Evolutionary conservation across 1,140 invertebrate genomes (phyloP), one percentile per base, ranked within the genome.

Genomic region (Trigoniulus corallinus): DNA sequence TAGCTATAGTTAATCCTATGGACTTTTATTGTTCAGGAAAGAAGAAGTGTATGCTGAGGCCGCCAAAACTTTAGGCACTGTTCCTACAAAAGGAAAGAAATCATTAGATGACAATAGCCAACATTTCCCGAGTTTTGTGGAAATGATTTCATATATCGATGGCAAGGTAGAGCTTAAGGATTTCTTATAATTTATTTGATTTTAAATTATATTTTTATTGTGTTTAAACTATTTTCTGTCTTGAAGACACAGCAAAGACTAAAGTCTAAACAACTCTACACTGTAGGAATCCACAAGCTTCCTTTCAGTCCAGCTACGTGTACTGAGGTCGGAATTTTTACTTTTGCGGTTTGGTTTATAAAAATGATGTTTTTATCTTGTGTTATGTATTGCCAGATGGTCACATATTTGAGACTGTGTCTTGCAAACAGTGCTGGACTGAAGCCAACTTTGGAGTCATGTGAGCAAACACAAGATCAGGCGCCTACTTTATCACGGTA

Each of bases 21-120:
- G 46, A 47, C n/a, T 43, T 49, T 57, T 54, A 55, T 56, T 60
- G 62, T 66, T 37, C 57, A 82, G 80, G 24, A 83, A 85, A 67
- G 80, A 82, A 52, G 84, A 87, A 59, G 78, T 87, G 4, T 75
- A 75, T 52, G 67, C 69, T 15, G 82, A 85, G 67, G 81, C 83
- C 15, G 43, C 51, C 49, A 70, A 64, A 67, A 77, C 52, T 66
- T 68, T 57, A 72, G 62, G 48, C 70, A 73, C 43, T 46, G 43
- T 47, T 29, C 44, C 39, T 18, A 41, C 51, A 22, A 53, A 55
- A 59, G 50, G 61, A 57, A 58, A 54, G 45, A 55, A 41, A 61
- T 65, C 26, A 48, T 51, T 59, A 26, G 51, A 34, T 41, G 52
- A 20, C 18, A 15, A 7, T 12, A 26, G 49, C 20, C 47, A 26